Conservation (phyloP, 2,797 vertebrate genomes). For the Rhinoraja longicauda region DNA sequence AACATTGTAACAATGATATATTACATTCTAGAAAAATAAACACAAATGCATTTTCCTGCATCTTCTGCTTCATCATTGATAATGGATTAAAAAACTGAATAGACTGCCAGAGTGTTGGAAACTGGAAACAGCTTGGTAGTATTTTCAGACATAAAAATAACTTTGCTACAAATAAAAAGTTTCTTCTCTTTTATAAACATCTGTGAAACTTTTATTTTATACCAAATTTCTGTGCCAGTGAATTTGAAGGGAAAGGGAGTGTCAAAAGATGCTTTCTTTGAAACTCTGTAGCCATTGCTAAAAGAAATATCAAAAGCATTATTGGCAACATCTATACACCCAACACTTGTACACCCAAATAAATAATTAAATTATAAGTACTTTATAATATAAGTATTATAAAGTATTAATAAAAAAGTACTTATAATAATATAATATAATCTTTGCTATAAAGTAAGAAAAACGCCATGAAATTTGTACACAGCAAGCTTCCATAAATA, state of each 20-base stretch:
- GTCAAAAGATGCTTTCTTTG: background rate
- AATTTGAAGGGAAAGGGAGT: background rate
- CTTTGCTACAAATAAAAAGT: background rate
- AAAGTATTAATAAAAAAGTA: too few species aligned
- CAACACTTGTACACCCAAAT: too few species aligned
- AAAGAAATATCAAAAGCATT: too few species aligned
- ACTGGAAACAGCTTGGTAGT: background rate
- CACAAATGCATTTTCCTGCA: background rate
- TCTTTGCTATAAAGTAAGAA: too few species aligned
- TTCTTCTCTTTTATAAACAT: background rate
- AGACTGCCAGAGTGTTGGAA: background rate
- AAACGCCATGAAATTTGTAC: too few species aligned
- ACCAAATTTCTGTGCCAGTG: background rate
- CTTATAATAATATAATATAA: too few species aligned
- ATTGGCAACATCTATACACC: too few species aligned
- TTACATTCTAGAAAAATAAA: background rate
- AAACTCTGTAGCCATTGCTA: background rate
- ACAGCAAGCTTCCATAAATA: too few species aligned
- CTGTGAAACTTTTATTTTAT: background rate
- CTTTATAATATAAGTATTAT: too few species aligned
- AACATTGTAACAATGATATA: background rate
- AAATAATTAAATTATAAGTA: too few species aligned
- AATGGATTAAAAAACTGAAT: too few species aligned
- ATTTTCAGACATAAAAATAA: background rate
- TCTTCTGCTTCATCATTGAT: slow-evolving; percentile 6